Evolutionary conservation across 1,140 invertebrate genomes (phyloP).

Genomic region (Ridgeia piscesae): DNA sequence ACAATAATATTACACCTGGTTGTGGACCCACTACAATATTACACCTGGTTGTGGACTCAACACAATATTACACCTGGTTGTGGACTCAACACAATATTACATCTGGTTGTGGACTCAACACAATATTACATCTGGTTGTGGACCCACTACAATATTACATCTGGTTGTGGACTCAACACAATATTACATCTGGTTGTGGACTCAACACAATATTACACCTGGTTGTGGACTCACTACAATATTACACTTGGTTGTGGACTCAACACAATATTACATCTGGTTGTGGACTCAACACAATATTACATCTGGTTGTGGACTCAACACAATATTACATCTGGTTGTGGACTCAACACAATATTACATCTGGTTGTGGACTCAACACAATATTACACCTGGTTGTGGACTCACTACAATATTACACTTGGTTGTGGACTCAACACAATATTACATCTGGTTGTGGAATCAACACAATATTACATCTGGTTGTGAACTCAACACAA

Average conservation of each 20-base stretch:
- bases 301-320: neutral
- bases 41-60: neutral
- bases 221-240: neutral
- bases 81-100: neutral
- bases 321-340: no score
- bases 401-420: neutral
- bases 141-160: neutral
- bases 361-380: neutral
- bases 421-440: neutral
- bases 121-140: neutral
- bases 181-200: neutral
- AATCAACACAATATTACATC: neutral
- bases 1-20: no score
- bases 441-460: no score
- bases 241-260: no score
- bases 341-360: neutral
- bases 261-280: neutral
- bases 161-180: no score
- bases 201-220: neutral
- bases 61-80: no score
- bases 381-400: neutral
- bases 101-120: neutral
- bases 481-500: neutral
- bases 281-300: neutral
- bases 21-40: no score